Evolutionary conservation across 2,797 vertebrate species (phyloP).

Genomic region (Xiphorhynchus erythropygius): DNA sequence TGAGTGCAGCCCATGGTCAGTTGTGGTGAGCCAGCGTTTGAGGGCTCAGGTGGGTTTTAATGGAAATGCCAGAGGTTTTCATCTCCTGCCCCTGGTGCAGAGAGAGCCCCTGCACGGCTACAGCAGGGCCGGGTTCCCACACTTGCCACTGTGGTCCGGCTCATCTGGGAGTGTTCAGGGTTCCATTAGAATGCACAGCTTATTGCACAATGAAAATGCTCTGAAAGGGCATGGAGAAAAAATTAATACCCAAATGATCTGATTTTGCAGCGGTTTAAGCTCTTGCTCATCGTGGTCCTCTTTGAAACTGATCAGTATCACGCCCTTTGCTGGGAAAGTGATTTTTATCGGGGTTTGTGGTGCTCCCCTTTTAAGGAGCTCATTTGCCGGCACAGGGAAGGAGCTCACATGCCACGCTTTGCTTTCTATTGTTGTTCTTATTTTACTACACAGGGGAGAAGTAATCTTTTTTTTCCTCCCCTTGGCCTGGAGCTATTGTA

Average conservation of each 20-base stretch:
- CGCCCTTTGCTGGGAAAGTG: slow-evolving; percentile 13
- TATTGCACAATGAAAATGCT: background rate
- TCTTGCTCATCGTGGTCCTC: background rate
- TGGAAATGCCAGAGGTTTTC: background rate
- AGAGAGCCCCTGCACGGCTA: background rate
- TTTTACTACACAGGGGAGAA: slow-evolving; percentile 52
- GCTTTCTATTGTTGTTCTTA: slow-evolving; percentile 42
- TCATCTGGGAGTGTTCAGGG: accelerated
- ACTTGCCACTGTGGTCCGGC: accelerated
- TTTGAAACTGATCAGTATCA: slow-evolving; percentile 59
- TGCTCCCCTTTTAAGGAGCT: slow-evolving; percentile 22
- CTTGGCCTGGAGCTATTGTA: slow-evolving; percentile 80
- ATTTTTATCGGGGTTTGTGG: slow-evolving; percentile 56
- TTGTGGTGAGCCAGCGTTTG: accelerated
- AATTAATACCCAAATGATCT: slow-evolving; percentile 2
- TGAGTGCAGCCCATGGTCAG: accelerated
- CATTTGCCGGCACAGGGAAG: slow-evolving; percentile 6
- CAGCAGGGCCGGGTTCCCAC: background rate
- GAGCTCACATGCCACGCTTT: slow-evolving; percentile 19
- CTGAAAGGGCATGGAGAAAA: background rate
- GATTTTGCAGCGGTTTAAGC: background rate
- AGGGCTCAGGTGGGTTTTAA: background rate
- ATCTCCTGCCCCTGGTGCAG: background rate
- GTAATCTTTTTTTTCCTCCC: slow-evolving; percentile 62
- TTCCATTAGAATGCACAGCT: background rate